Evolutionary conservation across 2,797 vertebrate species (phyloP), one percentile per base, ranked within the genome.

Genomic region (Coregonus suidteri): DNA sequence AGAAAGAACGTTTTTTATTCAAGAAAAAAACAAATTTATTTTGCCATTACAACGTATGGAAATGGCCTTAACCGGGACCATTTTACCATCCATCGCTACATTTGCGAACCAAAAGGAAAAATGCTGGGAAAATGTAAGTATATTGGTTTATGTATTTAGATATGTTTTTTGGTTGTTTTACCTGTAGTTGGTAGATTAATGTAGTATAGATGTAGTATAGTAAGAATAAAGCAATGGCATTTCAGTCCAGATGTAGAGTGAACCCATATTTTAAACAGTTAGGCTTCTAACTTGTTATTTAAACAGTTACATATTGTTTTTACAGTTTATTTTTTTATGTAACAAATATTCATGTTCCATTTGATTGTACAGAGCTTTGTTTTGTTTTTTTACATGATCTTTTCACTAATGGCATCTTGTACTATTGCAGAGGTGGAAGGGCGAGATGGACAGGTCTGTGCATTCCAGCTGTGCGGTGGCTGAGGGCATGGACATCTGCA

Each of bases 21-120:
- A 47, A 51, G 56, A 9, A 66, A n/a, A 71, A 41, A 41, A 47
- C 2, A 0, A 3, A 47, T 47, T 47, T 47, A 11, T 47, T 47
- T 47, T 47, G 41, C 9, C 41, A 71, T 71, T 31, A 77, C 78
- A 67, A 77, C 82, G 75, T 78, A 71, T 89, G 86, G 89, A 92
- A 88, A 98, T 98, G 97, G 95, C 96, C 87, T 92, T 95, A 56
- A 95, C 91, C 91, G 96, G 94, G 81, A 95, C 95, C 77, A 47
- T 47, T 47, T 93, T 99, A 85, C 97, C 97, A 76, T 96, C 97
- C 59, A 96, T 99, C 83, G 94, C 97, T 75, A 97, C 97, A 51
- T 98, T 98, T 90, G 91, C 96, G 78, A 94, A 81, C 84, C 96
- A 95, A 70, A 95, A 47, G 41, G 41, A 47, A 47, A 47, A 47